Evolutionary conservation across 1,140 invertebrate genomes (phyloP).

Genomic region (Plutomurus gul): DNA sequence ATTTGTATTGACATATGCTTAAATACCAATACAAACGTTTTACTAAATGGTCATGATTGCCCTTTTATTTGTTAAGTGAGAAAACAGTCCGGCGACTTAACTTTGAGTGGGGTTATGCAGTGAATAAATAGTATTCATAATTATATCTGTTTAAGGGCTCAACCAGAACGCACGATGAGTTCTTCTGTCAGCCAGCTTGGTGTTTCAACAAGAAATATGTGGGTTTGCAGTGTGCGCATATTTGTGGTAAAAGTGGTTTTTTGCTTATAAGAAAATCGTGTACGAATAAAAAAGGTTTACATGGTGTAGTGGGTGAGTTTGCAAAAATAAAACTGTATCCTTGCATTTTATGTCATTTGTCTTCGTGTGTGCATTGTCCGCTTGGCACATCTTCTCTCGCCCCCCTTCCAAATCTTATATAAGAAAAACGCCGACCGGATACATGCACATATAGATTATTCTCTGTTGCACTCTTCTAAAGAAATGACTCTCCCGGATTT

Average conservation of each 20-base stretch:
- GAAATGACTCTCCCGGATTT: slow-evolving; percentile 1
- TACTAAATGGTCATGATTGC: no score
- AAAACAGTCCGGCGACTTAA: no score
- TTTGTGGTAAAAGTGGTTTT: slow-evolving; percentile 14
- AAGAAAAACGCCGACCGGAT: slow-evolving; percentile 8
- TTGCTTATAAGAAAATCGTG: background rate
- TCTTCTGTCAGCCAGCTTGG: no score
- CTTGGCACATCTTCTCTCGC: background rate
- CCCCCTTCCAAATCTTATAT: background rate
- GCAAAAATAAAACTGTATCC: background rate
- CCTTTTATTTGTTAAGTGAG: no score
- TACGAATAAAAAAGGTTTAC: background rate
- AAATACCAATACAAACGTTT: no score
- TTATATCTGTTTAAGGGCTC: no score
- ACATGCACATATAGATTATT: background rate
- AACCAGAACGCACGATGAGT: no score
- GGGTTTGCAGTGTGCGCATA: background rate
- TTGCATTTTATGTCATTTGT: background rate
- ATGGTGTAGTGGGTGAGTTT: background rate
- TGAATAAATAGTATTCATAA: no score
- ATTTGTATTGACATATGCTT: no score
- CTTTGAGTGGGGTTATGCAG: no score
- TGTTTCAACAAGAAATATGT: background rate
- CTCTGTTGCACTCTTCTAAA: background rate
- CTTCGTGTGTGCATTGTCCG: background rate